Evolutionary conservation across 37 sponge, comb jelly and placozoan genomes (phyloP).

Genomic region (Oscarella lobularis): DNA sequence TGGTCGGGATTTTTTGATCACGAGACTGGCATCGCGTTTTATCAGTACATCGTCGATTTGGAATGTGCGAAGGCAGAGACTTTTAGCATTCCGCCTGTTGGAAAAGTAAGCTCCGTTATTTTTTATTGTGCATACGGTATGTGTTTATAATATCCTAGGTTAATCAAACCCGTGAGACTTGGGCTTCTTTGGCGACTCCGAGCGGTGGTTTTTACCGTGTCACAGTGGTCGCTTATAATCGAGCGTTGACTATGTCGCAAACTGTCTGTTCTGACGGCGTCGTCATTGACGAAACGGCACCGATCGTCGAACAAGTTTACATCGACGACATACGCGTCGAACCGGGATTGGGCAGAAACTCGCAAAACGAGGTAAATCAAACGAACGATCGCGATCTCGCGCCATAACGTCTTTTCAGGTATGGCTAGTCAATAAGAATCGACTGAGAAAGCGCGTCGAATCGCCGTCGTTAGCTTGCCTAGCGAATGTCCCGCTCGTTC

Average conservation of each 20-base stretch:
- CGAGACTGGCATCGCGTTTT: constrained; percentile 43
- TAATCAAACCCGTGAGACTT: neutral
- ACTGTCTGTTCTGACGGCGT: neutral
- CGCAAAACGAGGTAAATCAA: neutral
- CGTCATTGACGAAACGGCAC: neutral
- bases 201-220: neutral
- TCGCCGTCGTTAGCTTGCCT: neutral
- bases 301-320: neutral
- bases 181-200: neutral
- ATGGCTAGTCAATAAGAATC: neutral
- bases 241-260: neutral
- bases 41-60: constrained; percentile 29
- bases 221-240: neutral
- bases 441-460: neutral
- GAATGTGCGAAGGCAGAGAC: constrained; percentile 14
- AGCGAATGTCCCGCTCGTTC: neutral
- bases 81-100: constrained; percentile 23
- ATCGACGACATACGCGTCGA: neutral
- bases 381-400: too few species aligned
- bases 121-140: neutral
- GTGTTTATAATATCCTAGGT: neutral
- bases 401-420: too few species aligned
- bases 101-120: constrained; percentile 1
- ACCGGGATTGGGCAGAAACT: neutral
- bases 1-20: constrained; percentile 77